Evolutionary conservation across 2,888 invertebrate genomes (phyloP).

Genomic region (Junonia oenone): DNA sequence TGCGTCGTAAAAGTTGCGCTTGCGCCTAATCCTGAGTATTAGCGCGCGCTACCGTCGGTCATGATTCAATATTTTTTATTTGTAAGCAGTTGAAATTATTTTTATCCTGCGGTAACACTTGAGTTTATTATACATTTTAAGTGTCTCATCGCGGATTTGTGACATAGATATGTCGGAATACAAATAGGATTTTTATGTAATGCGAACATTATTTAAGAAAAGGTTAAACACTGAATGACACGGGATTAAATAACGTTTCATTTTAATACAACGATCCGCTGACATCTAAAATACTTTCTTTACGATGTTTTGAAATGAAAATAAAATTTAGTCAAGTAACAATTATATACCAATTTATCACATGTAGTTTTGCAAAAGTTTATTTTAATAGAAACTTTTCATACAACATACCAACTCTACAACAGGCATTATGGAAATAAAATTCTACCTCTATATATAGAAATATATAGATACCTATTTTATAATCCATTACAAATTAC

Average conservation of each 20-base stretch:
- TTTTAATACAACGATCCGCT: neutral
- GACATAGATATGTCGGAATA: constrained; percentile 5
- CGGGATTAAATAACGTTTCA: neutral
- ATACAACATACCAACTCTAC: too few relatives aligned
- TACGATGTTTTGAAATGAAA: neutral
- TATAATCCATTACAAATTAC: too few relatives aligned
- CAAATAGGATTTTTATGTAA: constrained; percentile 1
- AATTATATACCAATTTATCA: too few relatives aligned
- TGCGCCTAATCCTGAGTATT: constrained; percentile 59
- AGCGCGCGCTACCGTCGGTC: constrained; percentile 49
- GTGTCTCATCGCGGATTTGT: constrained; percentile 12
- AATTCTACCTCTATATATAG: too few relatives aligned
- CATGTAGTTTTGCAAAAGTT: too few relatives aligned
- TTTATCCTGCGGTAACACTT: constrained; percentile 27
- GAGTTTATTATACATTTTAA: constrained; percentile 21
- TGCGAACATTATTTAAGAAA: neutral
- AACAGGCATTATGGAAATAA: too few relatives aligned
- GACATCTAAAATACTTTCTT: neutral
- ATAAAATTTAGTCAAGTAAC: too few relatives aligned
- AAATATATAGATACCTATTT: too few relatives aligned
- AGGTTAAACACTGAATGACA: neutral
- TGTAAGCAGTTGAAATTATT: constrained; percentile 28
- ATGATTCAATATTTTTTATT: constrained; percentile 54
- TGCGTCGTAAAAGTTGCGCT: constrained; percentile 67
- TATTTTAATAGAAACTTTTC: too few relatives aligned